Base-by-base conservation (phyloP, 1,140 invertebrate species). In the Temnothorax nylanderi region DNA sequence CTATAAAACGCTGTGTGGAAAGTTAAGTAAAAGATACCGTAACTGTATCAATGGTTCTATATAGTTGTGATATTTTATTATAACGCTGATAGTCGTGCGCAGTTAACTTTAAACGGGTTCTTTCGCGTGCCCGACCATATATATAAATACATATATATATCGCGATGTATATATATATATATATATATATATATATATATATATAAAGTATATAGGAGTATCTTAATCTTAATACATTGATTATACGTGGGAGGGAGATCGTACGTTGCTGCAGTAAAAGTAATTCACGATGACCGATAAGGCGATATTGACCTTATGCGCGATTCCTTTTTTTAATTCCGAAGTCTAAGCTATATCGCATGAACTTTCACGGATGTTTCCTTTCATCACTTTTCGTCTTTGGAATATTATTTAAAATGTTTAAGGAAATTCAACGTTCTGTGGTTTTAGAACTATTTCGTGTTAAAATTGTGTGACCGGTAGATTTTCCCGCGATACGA, bases 61-160 rank as follows among this genome's bases (percentile, higher is more conserved):
- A 69, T 69, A 95, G 94, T 95, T 95, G 94, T 95, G 94, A 95
- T 95, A 95, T 95, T 95, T 95, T 94, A 95, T 87, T 91, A 91
- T 93, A 94, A 88, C 64, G 69, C 78, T 58, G 78, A 91, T 90
- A 90, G 76, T 82, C 18, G 54, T 41, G 44, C 67, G 67, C 47
- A 67, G 74, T 90, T 78, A 84, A 82, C 71, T 87, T 84, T 65
- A 32, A 51, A 65, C 60, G 58, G 84, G 88, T 47, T 71, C 67
- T 44, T 74, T 37, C 58, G n/a, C 51, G 67, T 76, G 76, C 74
- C 88, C 88, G 67, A 49, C 58, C 37, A 65, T 41, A 62, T 32
- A 64, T 34, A 64, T 18, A 62, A 5, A 60, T 32, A 32, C 7
- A 64, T 32, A 60, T 32, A 58, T 26, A 58, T 11, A 58, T 3